phyloP scores from a whole-genome alignment of 2,888 invertebrate species.

The Callimorpha dominula region DNA sequence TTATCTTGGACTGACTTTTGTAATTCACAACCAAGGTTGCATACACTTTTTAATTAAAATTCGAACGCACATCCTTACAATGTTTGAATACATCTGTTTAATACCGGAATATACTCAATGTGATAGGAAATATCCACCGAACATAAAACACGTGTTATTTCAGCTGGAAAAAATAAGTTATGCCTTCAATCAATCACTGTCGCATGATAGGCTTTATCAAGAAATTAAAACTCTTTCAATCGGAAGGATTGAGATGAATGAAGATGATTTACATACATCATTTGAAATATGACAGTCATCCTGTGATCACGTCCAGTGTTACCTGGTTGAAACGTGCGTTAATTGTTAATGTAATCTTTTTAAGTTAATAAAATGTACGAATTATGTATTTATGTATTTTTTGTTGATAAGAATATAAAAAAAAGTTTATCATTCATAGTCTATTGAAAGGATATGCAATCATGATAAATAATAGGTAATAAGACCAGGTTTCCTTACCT shows the following conservation, averaged over 20 bases:
- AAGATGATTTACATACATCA: constrained; percentile 42
- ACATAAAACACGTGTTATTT: constrained; percentile 2
- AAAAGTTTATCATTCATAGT: too few species aligned
- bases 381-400: too few species aligned
- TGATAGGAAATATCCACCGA: not conserved
- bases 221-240: constrained; percentile 52
- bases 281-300: not conserved
- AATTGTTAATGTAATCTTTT: too few species aligned
- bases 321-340: too few species aligned
- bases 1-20: constrained; percentile 1
- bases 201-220: constrained; percentile 47
- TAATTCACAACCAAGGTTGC: not conserved
- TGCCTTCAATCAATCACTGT: constrained; percentile 54
- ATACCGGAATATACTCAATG: not conserved
- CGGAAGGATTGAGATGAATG: constrained; percentile 38
- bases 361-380: too few species aligned
- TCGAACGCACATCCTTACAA: not conserved
- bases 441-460: not conserved
- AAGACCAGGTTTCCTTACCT: constrained; percentile 76
- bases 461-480: not conserved
- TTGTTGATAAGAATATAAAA: too few species aligned
- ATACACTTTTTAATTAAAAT: constrained; percentile 4
- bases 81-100: not conserved
- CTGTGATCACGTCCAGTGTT: not conserved
- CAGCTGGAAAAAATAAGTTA: constrained; percentile 17